Conservation (phyloP, 2,797 vertebrate species). For the Molossus alvarezi region DNA sequence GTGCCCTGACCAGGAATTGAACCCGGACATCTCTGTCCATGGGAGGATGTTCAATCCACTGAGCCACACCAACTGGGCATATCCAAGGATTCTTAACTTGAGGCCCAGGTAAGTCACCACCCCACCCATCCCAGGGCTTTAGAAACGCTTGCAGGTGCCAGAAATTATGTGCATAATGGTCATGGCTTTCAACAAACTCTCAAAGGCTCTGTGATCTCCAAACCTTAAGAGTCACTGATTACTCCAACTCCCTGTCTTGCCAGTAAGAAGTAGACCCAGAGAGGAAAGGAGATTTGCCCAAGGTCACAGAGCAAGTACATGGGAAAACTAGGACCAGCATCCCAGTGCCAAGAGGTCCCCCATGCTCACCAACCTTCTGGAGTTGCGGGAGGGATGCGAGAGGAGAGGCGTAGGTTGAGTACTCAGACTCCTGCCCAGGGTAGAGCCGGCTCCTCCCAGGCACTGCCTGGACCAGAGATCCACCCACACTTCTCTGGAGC, state of each 20-base stretch:
- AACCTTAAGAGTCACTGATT: constrained; percentile 9
- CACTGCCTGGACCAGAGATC: background rate
- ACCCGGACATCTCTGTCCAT: no score
- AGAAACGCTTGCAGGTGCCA: background rate
- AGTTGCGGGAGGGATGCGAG: background rate
- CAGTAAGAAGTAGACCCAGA: background rate
- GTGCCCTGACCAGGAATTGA: no score
- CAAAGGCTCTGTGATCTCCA: background rate
- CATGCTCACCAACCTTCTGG: background rate
- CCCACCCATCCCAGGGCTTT: background rate
- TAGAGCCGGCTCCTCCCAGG: background rate
- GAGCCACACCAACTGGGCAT: no score
- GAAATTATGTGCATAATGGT: background rate
- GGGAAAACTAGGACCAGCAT: background rate
- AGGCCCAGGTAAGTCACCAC: background rate
- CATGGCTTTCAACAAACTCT: background rate
- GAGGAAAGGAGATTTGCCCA: background rate
- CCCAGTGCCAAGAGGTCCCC: background rate
- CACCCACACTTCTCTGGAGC: background rate
- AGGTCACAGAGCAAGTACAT: background rate
- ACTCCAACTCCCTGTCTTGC: constrained; percentile 2
- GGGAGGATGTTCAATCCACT: no score
- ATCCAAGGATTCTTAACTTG: background rate
- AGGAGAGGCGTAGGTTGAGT: background rate
- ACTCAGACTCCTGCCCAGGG: background rate